Evolutionary conservation across 1,140 invertebrate species (phyloP).

Genomic region (Holotrichia oblita): DNA sequence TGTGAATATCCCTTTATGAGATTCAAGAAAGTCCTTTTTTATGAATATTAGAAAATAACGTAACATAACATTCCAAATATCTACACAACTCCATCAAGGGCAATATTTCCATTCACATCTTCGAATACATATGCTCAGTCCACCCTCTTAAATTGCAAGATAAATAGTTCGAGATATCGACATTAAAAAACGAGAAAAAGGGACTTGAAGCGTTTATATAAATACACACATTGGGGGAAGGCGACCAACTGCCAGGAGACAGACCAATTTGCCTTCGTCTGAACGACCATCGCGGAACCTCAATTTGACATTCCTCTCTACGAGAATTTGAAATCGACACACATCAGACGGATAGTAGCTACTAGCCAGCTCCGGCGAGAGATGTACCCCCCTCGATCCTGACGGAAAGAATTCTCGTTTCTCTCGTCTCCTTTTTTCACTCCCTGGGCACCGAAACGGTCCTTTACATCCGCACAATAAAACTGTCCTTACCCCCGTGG

Average conservation of each 20-base stretch:
- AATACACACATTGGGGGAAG: not conserved
- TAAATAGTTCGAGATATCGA: constrained; percentile 23
- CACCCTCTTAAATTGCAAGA: constrained; percentile 26
- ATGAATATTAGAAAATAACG: no score
- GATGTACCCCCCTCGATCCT: not conserved
- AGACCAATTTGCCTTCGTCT: constrained; percentile 31
- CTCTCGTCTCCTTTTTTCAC: not conserved
- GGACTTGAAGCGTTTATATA: not conserved
- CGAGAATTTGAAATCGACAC: constrained; percentile 34
- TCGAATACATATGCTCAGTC: not conserved
- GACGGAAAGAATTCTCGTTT: constrained; percentile 7
- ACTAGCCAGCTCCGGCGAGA: not conserved
- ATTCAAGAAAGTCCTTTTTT: no score
- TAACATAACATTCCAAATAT: not conserved
- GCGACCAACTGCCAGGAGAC: not conserved
- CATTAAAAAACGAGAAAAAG: constrained; percentile 25
- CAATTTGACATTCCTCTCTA: constrained; percentile 11
- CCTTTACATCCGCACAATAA: constrained; percentile 31
- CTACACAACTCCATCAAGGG: not conserved
- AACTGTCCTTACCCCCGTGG: constrained; percentile 12
- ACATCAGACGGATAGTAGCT: constrained; percentile 26
- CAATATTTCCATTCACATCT: constrained; percentile 4
- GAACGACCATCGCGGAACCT: constrained; percentile 4
- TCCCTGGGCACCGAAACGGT: not conserved
- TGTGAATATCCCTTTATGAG: no score